Evolutionary conservation across 2,888 invertebrate species (phyloP).

Genomic region (Synergus japonicus): DNA sequence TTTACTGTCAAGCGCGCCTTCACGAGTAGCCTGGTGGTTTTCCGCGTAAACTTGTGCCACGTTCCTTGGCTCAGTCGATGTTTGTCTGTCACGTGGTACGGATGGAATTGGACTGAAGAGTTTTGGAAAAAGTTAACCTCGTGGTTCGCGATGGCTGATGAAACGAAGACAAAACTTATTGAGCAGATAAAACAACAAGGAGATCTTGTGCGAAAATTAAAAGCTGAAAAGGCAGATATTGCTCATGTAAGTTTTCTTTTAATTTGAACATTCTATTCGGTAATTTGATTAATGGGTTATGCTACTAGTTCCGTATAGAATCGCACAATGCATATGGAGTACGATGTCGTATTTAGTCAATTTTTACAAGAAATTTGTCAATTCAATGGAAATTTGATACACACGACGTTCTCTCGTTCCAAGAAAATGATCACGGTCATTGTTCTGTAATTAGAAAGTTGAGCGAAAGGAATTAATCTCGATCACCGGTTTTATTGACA

Average conservation of each 20-base stretch:
- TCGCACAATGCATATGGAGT: background rate
- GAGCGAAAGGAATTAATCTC: background rate
- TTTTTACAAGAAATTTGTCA: background rate
- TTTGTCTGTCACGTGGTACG: slow-evolving; percentile 48
- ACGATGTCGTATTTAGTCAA: background rate
- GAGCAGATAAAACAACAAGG: slow-evolving; percentile 84
- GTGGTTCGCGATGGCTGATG: slow-evolving; percentile 41
- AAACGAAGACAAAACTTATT: slow-evolving; percentile 20
- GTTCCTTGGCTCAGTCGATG: slow-evolving; percentile 15
- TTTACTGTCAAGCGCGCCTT: slow-evolving; percentile 3
- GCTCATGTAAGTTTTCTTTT: slow-evolving; percentile 83
- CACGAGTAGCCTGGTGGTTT: background rate
- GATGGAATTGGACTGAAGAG: slow-evolving; percentile 52
- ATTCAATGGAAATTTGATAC: background rate
- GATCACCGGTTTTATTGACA: background rate
- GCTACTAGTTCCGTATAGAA: background rate
- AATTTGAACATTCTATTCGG: background rate
- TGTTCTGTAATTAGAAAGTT: background rate
- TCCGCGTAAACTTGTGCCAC: background rate
- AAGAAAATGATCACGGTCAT: background rate
- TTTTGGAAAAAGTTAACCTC: slow-evolving; percentile 34
- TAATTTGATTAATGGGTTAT: background rate
- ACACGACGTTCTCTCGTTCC: background rate
- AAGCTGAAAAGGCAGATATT: slow-evolving; percentile 87
- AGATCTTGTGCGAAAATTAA: slow-evolving; percentile 89